phyloP scores from a whole-genome alignment of 2,113 vertebrate genomes.

The Grammomys dolichurus region DNA sequence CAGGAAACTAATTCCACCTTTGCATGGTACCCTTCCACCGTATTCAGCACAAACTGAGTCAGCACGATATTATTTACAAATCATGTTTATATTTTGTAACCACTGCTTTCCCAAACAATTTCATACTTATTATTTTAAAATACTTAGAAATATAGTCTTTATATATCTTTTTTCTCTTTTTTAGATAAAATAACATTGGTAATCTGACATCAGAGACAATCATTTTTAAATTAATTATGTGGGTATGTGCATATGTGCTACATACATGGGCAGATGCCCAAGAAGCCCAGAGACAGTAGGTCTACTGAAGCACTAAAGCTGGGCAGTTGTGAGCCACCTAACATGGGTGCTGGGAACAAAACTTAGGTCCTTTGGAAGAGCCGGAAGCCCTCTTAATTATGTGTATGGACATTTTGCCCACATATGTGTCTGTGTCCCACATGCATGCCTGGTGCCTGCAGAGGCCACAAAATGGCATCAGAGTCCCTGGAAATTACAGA shows the following conservation, averaged over 20 bases:
- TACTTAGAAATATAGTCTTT: background rate
- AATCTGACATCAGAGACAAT: background rate
- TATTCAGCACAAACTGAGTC: background rate
- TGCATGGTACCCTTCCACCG: background rate
- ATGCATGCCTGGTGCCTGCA: background rate
- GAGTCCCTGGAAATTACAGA: background rate
- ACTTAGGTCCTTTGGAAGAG: background rate
- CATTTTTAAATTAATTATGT: background rate
- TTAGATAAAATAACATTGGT: background rate
- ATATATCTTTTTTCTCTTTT: too few relatives aligned
- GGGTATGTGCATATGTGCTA: too few relatives aligned
- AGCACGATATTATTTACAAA: background rate
- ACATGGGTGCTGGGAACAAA: background rate
- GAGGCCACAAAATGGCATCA: background rate
- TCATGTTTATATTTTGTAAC: background rate
- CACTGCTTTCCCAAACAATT: background rate
- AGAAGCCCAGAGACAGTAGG: background rate
- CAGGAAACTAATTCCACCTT: background rate
- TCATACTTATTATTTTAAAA: slow-evolving; percentile 37
- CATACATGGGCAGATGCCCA: background rate
- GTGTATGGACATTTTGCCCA: background rate
- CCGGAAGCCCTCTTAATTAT: background rate
- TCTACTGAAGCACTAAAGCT: background rate
- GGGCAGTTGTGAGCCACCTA: background rate
- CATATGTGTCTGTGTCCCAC: background rate